A percentile compares a stretch with the other conserved stretches of the same genome.
Conservation (phyloP, 2,888 invertebrate species). For the Aspidiotus destructor region DNA sequence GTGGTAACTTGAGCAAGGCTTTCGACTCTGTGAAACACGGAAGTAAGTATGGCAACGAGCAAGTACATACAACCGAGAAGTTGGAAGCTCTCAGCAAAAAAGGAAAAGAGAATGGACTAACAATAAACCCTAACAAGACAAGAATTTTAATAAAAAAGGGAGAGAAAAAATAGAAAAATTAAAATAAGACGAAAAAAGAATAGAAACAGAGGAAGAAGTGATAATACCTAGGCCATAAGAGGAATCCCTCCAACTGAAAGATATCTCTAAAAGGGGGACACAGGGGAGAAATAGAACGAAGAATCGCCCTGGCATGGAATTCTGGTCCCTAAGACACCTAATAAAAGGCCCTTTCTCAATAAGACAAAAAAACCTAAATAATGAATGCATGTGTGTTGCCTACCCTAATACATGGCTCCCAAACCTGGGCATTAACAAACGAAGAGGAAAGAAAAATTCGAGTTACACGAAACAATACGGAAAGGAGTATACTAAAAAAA, state of each 20-base stretch:
- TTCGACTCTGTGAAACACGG: too few relatives aligned
- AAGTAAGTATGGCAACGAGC: too few relatives aligned
- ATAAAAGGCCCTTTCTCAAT: constrained; percentile 5
- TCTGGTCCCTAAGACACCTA: neutral
- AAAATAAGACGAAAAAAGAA: neutral
- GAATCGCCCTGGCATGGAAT: constrained; percentile 1
- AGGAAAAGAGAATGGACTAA: neutral
- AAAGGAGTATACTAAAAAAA: neutral
- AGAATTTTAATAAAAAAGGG: neutral
- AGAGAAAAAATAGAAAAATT: neutral
- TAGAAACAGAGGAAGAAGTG: neutral
- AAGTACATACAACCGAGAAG: neutral
- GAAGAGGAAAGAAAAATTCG: constrained; percentile 2
- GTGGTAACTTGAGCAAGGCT: too few relatives aligned
- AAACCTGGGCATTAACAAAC: constrained; percentile 10
- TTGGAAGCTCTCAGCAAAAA: neutral
- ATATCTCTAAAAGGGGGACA: neutral
- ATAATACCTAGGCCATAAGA: neutral
- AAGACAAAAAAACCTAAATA: neutral
- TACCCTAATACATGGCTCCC: neutral
- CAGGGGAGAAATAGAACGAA: neutral
- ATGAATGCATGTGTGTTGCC: neutral
- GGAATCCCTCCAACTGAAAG: too few relatives aligned
- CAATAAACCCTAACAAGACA: neutral
- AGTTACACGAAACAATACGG: neutral